Conservation (phyloP, 2,888 invertebrate genomes). For the Aporophyla lueneburgensis region DNA sequence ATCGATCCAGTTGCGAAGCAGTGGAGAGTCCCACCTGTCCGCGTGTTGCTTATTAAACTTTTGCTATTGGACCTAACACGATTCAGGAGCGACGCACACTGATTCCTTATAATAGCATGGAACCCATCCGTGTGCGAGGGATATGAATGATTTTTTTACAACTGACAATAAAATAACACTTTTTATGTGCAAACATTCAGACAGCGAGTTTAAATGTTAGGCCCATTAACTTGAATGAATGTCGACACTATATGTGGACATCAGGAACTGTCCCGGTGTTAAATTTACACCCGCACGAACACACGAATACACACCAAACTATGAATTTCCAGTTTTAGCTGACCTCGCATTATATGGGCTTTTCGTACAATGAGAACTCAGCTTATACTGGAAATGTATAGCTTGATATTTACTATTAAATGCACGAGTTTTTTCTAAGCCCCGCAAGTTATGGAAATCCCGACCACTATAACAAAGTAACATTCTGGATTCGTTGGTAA, state of each 20-base stretch:
- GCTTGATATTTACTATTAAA: constrained; percentile 1
- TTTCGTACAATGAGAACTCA: too few relatives aligned
- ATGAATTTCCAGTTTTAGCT: too few relatives aligned
- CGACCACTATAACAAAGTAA: constrained; percentile 53
- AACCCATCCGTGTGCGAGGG: too few relatives aligned
- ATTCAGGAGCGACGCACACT: too few relatives aligned
- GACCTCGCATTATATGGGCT: too few relatives aligned
- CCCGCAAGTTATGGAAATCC: constrained; percentile 32
- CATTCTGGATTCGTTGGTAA: constrained; percentile 48
- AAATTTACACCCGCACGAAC: constrained; percentile 30
- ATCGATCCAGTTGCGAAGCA: too few relatives aligned
- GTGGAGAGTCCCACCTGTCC: too few relatives aligned
- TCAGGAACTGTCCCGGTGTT: constrained; percentile 7
- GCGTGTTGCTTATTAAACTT: too few relatives aligned
- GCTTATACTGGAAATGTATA: too few relatives aligned
- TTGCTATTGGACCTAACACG: too few relatives aligned
- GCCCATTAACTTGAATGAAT: constrained; percentile 48
- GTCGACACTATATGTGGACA: constrained; percentile 18
- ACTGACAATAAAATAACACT: constrained; percentile 33
- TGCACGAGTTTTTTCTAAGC: constrained; percentile 25
- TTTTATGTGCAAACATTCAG: constrained; percentile 41
- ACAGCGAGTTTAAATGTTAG: constrained; percentile 39
- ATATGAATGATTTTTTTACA: constrained; percentile 43
- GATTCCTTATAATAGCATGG: too few relatives aligned
- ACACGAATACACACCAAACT: too few relatives aligned